Conservation (phyloP, 2,113 vertebrate species). For the Prunella fulvescens region DNA sequence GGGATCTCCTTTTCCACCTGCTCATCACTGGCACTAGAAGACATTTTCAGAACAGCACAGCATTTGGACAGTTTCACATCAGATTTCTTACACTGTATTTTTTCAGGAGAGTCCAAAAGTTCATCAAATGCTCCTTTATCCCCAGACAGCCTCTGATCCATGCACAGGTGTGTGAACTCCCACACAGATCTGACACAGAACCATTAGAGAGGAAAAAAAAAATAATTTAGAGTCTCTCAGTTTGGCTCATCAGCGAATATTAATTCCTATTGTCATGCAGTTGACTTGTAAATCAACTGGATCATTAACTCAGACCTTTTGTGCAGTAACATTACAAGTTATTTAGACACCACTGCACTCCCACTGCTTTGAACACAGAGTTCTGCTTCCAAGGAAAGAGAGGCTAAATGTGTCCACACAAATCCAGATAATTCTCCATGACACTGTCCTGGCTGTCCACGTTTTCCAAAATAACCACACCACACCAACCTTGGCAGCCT, state of each 20-base stretch:
- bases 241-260: conserved; percentile 43
- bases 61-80: not conserved
- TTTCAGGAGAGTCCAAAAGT: not conserved
- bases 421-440: not conserved
- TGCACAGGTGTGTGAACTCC: not conserved
- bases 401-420: not conserved
- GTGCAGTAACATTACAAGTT: not conserved
- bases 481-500: not conserved
- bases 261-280: conserved; percentile 36
- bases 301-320: conserved; percentile 57
- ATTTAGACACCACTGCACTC: not conserved
- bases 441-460: not conserved
- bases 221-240: not conserved
- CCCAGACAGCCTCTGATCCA: not conserved
- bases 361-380: not conserved
- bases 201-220: not conserved
- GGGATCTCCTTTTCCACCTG: not conserved
- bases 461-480: not conserved
- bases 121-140: not conserved
- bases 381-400: not conserved
- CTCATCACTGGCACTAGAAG: not conserved
- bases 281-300: conserved; percentile 49
- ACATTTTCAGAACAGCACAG: not conserved
- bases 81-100: not conserved
- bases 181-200: not conserved